phyloP scores from a whole-genome alignment of 2,113 vertebrate genomes.

The Tupaia chinensis region DNA sequence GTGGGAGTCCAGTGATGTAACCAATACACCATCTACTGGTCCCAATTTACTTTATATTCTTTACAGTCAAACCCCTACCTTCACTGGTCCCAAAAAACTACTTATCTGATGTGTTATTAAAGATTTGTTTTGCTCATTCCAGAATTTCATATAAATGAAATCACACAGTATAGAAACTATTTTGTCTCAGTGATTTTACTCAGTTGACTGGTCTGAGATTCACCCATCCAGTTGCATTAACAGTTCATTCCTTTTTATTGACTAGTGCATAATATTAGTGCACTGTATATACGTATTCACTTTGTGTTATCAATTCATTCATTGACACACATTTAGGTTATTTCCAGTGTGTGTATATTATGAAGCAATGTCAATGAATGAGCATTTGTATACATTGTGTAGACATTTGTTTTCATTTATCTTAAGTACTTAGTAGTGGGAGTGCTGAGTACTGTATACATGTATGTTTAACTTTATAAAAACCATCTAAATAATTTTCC shows the following conservation, averaged over 20 bases:
- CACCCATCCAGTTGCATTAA: neutral
- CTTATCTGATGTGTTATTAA: neutral
- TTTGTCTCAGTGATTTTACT: neutral
- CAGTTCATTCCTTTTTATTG: neutral
- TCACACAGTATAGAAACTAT: neutral
- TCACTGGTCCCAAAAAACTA: neutral
- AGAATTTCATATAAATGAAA: neutral
- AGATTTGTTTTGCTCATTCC: neutral
- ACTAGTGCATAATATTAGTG: neutral
- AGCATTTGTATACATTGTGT: neutral
- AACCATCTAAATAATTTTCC: no score
- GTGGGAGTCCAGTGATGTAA: no score
- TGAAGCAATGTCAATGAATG: neutral
- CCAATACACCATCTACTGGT: no score
- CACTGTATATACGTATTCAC: neutral
- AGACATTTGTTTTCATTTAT: neutral
- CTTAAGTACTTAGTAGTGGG: neutral
- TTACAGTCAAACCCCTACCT: neutral
- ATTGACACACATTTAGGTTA: neutral
- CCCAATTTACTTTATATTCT: neutral
- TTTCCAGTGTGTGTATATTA: neutral
- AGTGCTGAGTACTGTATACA: neutral
- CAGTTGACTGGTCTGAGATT: neutral
- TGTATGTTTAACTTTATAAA: neutral
- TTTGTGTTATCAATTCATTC: neutral